These are phyloP conservation scores for Pseudoips prasinana DNA, from an alignment of 2,888 invertebrate species.

Conservation along the genomic window DNA sequence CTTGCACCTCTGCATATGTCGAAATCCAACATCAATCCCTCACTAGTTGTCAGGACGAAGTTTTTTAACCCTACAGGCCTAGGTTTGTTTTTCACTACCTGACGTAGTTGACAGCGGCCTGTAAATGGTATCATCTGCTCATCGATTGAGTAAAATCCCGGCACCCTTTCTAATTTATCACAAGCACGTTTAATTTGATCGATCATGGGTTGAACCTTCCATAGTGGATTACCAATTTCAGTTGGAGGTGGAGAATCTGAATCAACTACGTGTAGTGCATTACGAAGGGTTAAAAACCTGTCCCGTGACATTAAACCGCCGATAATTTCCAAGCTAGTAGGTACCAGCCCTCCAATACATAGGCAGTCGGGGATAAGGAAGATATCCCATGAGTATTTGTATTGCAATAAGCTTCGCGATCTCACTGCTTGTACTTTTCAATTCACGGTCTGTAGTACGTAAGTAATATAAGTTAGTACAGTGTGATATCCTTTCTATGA, in stretches of 20 bases:
- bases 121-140: slow-evolving; percentile 23
- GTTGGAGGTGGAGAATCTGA: slow-evolving; percentile 2
- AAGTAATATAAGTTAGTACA: slow-evolving; percentile 12
- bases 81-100: slow-evolving; percentile 22
- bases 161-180: slow-evolving; percentile 17
- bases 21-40: slow-evolving; percentile 28
- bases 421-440: background rate
- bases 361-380: no score
- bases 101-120: slow-evolving; percentile 20
- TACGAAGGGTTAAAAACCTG: slow-evolving; percentile 8
- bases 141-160: slow-evolving; percentile 18
- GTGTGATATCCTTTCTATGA: slow-evolving; percentile 3
- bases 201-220: slow-evolving; percentile 26
- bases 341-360: no score
- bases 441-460: background rate
- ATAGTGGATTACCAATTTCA: slow-evolving; percentile 10
- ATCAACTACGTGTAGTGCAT: slow-evolving; percentile 14
- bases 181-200: slow-evolving; percentile 17
- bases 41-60: slow-evolving; percentile 22
- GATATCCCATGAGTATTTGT: background rate
- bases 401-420: background rate
- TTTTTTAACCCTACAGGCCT: slow-evolving; percentile 26
- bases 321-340: no score
- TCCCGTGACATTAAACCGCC: slow-evolving; percentile 6
- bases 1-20: slow-evolving; percentile 19